Conservation (phyloP, 2,113 vertebrate genomes). For the Halcyon malimbica region DNA sequence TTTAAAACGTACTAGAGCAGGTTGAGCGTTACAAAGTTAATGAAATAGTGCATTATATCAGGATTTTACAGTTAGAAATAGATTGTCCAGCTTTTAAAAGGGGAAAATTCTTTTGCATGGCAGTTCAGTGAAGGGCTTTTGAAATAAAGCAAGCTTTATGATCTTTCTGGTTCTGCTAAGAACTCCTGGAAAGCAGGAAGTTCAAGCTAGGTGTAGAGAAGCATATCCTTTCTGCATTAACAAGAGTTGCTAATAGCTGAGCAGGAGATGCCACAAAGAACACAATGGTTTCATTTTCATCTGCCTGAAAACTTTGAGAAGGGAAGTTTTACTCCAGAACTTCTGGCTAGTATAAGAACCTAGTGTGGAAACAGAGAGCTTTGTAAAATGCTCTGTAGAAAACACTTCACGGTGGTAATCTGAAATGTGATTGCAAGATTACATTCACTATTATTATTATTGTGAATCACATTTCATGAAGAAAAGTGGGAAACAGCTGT, state of each 20-base stretch:
- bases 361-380: neutral
- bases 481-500: neutral
- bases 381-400: neutral
- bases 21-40: neutral
- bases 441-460: no score
- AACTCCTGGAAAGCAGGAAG: neutral
- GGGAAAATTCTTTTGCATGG: neutral
- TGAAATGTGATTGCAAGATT: neutral
- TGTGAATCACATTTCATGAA: neutral
- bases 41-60: neutral
- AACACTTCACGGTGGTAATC: neutral
- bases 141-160: neutral
- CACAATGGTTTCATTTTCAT: neutral
- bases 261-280: neutral
- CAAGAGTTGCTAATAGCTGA: neutral
- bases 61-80: neutral
- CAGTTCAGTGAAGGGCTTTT: neutral
- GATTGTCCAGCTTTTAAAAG: neutral
- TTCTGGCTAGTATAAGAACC: neutral
- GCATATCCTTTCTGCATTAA: neutral
- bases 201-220: neutral
- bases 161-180: neutral
- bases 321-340: neutral
- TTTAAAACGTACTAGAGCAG: neutral
- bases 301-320: neutral